phyloP scores from a whole-genome alignment of 2,797 vertebrate genomes.

The Rhinoraja longicauda region DNA sequence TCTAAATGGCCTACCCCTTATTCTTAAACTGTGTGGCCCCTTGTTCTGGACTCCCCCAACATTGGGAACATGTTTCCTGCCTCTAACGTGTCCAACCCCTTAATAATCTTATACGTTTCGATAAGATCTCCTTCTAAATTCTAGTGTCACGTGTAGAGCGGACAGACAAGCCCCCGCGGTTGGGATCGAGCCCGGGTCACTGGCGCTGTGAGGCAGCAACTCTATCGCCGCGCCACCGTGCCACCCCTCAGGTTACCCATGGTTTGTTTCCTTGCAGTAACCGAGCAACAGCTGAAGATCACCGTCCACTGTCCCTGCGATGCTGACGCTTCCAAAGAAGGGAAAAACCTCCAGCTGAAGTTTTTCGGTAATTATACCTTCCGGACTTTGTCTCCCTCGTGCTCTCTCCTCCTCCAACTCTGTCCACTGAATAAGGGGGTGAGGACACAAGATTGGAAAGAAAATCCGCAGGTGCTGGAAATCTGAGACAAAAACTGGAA shows the following conservation, averaged over 20 bases:
- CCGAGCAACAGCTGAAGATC: neutral
- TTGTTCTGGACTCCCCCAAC: no score
- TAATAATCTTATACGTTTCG: no score
- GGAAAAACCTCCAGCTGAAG: neutral
- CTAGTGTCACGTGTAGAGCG: no score
- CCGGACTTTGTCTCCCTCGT: neutral
- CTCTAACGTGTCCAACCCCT: no score
- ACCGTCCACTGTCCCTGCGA: neutral
- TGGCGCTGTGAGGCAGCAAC: no score
- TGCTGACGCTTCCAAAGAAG: rapidly evolving
- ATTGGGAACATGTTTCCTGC: no score
- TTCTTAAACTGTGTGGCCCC: no score
- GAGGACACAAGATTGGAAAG: neutral
- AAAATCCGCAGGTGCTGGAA: no score
- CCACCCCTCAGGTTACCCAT: neutral
- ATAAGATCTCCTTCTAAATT: no score
- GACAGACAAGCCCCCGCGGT: neutral
- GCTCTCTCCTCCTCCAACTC: neutral
- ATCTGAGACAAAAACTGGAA: no score
- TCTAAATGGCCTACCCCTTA: no score
- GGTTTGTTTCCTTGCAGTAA: neutral
- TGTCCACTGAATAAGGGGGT: no score
- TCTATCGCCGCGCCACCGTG: neutral
- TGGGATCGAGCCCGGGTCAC: neutral
- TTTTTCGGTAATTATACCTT: constrained; percentile 7